Evolutionary conservation across 2,888 invertebrate species (phyloP).

Genomic region (Hoplodrina ambigua): DNA sequence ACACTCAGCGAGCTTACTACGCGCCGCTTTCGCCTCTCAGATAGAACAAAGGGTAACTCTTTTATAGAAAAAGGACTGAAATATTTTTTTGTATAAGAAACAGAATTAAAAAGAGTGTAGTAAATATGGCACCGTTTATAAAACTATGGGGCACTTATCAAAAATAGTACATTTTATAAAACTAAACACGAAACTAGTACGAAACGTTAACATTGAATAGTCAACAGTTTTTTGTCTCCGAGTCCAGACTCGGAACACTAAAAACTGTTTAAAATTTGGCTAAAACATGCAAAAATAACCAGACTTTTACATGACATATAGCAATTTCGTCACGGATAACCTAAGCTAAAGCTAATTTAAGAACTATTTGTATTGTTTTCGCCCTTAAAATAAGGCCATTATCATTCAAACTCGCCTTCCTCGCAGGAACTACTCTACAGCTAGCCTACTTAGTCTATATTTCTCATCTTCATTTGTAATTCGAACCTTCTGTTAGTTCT

Average conservation of each 20-base stretch:
- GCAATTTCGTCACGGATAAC: slow-evolving; percentile 20
- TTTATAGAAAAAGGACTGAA: slow-evolving; percentile 1
- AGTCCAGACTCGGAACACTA: not conserved
- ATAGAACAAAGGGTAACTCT: slow-evolving; percentile 12
- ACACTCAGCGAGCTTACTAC: slow-evolving; percentile 1
- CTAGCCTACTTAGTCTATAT: slow-evolving; percentile 71
- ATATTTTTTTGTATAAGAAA: slow-evolving; percentile 3
- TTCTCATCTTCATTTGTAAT: slow-evolving; percentile 92
- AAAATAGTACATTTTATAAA: slow-evolving; percentile 18
- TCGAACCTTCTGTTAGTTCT: slow-evolving; percentile 93
- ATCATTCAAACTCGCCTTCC: slow-evolving; percentile 7
- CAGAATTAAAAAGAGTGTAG: slow-evolving; percentile 4
- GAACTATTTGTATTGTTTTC: slow-evolving; percentile 15
- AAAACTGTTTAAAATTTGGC: slow-evolving; percentile 1
- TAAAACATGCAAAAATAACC: slow-evolving; percentile 34
- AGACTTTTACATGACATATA: slow-evolving; percentile 30
- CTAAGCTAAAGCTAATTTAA: slow-evolving; percentile 30
- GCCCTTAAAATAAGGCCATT: slow-evolving; percentile 16
- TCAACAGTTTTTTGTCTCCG: slow-evolving; percentile 19
- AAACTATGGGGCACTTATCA: slow-evolving; percentile 24
- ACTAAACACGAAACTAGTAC: slow-evolving; percentile 26
- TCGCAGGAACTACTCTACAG: slow-evolving; percentile 4
- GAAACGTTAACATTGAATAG: slow-evolving; percentile 9
- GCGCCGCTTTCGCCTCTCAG: slow-evolving; percentile 3
- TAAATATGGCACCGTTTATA: slow-evolving; percentile 43